A percentile compares a stretch with the other conserved stretches of the same genome.
Conservation (phyloP, 2,113 vertebrate genomes). For the Nibea coibor region DNA sequence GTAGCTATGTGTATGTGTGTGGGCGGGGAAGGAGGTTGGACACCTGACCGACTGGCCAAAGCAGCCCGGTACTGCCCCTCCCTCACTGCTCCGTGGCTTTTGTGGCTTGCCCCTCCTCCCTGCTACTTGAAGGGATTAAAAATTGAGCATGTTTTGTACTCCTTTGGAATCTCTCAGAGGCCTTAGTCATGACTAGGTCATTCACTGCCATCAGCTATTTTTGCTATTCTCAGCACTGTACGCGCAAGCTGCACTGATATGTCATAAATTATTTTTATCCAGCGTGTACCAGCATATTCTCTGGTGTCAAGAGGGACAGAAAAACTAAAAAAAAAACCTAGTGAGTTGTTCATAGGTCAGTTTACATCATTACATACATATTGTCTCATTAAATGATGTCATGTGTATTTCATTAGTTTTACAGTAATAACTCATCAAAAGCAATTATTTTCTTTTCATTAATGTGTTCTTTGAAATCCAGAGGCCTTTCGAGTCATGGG, state of each 20-base stretch:
- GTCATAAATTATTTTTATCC: slow-evolving; percentile 57
- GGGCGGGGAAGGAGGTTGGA: slow-evolving; percentile 28
- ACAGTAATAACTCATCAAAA: too few relatives aligned
- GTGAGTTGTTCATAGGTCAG: not conserved
- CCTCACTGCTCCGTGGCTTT: slow-evolving; percentile 27
- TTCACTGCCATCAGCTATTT: slow-evolving; percentile 66
- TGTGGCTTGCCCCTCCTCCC: slow-evolving; percentile 6
- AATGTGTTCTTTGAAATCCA: too few relatives aligned
- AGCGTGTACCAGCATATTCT: slow-evolving; percentile 13
- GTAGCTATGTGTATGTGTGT: too few relatives aligned
- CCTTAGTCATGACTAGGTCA: slow-evolving; percentile 74
- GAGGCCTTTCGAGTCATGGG: too few relatives aligned
- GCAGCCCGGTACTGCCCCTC: slow-evolving; percentile 23
- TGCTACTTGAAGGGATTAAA: slow-evolving; percentile 65
- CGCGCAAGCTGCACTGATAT: slow-evolving; percentile 49
- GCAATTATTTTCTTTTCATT: too few relatives aligned
- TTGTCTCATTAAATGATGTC: not conserved
- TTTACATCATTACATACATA: not conserved
- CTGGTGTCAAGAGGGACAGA: slow-evolving; percentile 8
- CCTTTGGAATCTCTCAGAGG: slow-evolving; percentile 58
- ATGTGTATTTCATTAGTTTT: too few relatives aligned
- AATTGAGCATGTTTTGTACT: slow-evolving; percentile 68
- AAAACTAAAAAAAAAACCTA: not conserved
- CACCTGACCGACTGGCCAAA: slow-evolving; percentile 25
- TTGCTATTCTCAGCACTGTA: slow-evolving; percentile 66